phyloP scores from a whole-genome alignment of 1,140 invertebrate genomes.

The Holcopasites calliopsidis region DNA sequence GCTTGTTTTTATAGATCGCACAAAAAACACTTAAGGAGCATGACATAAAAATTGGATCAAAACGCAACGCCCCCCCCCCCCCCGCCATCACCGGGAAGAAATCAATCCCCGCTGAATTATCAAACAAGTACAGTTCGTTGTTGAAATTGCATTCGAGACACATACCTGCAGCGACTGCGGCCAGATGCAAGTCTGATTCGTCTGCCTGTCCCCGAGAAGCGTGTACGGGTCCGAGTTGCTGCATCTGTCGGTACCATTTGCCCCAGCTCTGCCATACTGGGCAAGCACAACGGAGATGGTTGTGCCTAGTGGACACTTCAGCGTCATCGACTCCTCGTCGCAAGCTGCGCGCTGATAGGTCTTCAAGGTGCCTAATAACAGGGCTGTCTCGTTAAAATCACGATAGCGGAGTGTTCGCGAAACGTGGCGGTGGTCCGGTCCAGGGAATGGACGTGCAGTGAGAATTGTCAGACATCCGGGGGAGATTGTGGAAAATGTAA shows the following conservation, averaged over 20 bases:
- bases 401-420: not conserved
- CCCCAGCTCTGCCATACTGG: constrained; percentile 81
- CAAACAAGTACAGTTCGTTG: too few relatives aligned
- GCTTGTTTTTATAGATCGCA: too few relatives aligned
- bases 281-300: constrained; percentile 93
- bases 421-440: not conserved
- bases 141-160: constrained; percentile 52
- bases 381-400: constrained; percentile 82
- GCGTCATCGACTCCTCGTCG: constrained; percentile 90
- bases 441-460: not conserved
- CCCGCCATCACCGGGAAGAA: too few relatives aligned
- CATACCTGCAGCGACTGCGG: constrained; percentile 82
- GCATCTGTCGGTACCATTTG: constrained; percentile 75
- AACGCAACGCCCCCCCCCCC: too few relatives aligned
- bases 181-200: constrained; percentile 80
- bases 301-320: constrained; percentile 92
- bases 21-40: too few relatives aligned
- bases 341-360: constrained; percentile 93
- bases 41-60: too few relatives aligned
- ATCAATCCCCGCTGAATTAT: too few relatives aligned
- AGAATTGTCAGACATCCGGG: not conserved
- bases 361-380: constrained; percentile 91
- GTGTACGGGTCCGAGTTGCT: constrained; percentile 68
- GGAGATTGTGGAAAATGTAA: too few relatives aligned
- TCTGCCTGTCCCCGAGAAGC: constrained; percentile 59